Conservation (phyloP, 2,113 vertebrate species). For the Globicephala melas region DNA sequence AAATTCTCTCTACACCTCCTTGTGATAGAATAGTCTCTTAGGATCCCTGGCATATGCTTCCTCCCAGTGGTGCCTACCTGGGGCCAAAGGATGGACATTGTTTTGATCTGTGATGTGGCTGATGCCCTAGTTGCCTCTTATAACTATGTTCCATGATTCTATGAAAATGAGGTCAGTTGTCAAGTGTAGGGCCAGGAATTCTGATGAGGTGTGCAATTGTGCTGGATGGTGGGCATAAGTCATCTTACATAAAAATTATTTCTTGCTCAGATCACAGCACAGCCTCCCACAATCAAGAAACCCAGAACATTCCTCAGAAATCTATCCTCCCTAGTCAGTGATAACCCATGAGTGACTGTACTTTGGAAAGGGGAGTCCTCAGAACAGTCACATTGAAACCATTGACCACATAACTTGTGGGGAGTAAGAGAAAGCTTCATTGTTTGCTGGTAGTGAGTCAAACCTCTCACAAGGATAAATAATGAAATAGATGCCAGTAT, state of each 20-base stretch:
- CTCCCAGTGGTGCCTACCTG: neutral
- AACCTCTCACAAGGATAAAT: neutral
- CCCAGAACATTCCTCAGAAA: neutral
- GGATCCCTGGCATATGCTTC: neutral
- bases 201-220: fast-evolving
- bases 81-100: neutral
- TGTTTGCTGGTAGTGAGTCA: neutral
- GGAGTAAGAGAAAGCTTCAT: neutral
- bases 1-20: neutral
- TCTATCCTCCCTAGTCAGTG: neutral
- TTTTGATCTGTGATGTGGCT: fast-evolving
- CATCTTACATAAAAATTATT: neutral
- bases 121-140: fast-evolving
- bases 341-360: neutral
- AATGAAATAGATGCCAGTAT: neutral
- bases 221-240: fast-evolving
- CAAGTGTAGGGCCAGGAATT: fast-evolving
- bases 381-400: neutral
- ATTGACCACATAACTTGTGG: neutral
- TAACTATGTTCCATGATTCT: fast-evolving
- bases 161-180: neutral
- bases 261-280: neutral
- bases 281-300: neutral
- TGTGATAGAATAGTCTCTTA: no score
- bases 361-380: neutral